Evolutionary conservation across 1,140 invertebrate species (phyloP).

Genomic region (Bombyx mandarina): DNA sequence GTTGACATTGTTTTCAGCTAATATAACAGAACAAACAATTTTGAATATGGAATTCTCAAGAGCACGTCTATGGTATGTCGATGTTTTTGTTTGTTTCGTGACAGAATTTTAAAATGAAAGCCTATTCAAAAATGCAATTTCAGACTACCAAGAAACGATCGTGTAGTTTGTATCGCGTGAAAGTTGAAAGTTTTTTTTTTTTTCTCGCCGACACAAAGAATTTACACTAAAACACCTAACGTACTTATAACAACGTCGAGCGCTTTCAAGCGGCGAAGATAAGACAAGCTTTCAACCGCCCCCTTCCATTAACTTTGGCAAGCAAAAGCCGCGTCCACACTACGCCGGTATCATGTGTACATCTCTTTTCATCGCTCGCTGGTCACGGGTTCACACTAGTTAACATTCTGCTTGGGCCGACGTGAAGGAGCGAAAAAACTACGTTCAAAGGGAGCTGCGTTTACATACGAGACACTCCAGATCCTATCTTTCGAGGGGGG

Average conservation of each 20-base stretch:
- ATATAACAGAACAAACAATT: background rate
- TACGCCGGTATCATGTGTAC: constrained; percentile 63
- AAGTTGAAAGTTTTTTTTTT: too few relatives aligned
- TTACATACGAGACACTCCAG: constrained; percentile 24
- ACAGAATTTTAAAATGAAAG: too few relatives aligned
- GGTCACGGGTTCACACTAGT: constrained; percentile 32
- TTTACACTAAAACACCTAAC: too few relatives aligned
- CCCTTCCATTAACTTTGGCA: constrained; percentile 57
- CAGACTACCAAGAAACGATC: too few relatives aligned
- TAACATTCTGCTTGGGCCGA: constrained; percentile 25
- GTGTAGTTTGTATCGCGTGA: too few relatives aligned
- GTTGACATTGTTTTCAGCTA: too few relatives aligned
- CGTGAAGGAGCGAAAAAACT: constrained; percentile 29
- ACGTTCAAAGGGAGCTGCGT: constrained; percentile 30
- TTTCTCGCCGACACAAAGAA: constrained; percentile 9
- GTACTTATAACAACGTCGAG: background rate
- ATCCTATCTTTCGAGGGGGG: constrained; percentile 28
- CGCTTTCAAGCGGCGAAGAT: constrained; percentile 25
- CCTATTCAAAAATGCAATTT: too few relatives aligned
- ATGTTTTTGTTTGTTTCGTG: constrained; percentile 1
- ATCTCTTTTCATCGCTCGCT: constrained; percentile 50
- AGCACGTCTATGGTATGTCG: background rate
- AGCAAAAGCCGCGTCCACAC: constrained; percentile 45
- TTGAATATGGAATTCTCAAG: background rate
- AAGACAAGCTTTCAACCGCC: constrained; percentile 39